Base-by-base conservation (phyloP, 2,888 invertebrate species). In the Laothoe populi region DNA sequence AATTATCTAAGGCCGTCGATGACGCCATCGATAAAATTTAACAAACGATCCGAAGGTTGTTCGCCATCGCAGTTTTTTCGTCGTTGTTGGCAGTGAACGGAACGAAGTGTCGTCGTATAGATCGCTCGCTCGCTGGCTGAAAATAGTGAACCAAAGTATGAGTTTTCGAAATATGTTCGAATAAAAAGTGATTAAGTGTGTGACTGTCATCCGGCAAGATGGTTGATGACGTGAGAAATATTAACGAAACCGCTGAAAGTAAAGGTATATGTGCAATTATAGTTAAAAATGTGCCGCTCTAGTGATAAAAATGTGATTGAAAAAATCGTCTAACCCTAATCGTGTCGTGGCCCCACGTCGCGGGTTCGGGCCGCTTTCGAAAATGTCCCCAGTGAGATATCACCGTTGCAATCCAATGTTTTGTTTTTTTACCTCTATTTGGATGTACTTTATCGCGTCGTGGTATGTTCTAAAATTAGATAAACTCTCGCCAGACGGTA, bases 81-180 rank as follows among this genome's bases (percentile, higher is more conserved):
- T 82, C 77, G 81, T 77, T 82, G 79, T 77, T 78, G 87, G 84
- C 88, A 88, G 88, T 88, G 89, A 91, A 90, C 91, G 90, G 90
- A 92, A 91, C 91, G 90, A 88, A 90, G 86, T 88, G 87, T 88
- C 84, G 87, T 91, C 83, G 89, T 90, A 88, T 89, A 90, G 91
- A 90, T 92, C 87, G 90, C 88, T 88, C 85, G 88, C 88, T 88
- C 83, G 86, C 87, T 86, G 90, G 88, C 92, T 90, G 92, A 88
- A 92, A 90, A 90, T 92, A 91, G 90, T 92, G 92, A 90, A 91
- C 86, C 88, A 90, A 81, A 91, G 86, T 90, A 90, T 90, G 90
- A 91, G 90, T 92, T 91, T 90, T 91, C 88, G 88, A 91, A 90
- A 92, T 90, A 92, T 92, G 91, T 90, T 90, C 87, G 89, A 90